These are phyloP conservation scores for Dicrostonyx torquatus DNA, from an alignment of 2,797 vertebrate genomes.

Conservation along the genomic window DNA sequence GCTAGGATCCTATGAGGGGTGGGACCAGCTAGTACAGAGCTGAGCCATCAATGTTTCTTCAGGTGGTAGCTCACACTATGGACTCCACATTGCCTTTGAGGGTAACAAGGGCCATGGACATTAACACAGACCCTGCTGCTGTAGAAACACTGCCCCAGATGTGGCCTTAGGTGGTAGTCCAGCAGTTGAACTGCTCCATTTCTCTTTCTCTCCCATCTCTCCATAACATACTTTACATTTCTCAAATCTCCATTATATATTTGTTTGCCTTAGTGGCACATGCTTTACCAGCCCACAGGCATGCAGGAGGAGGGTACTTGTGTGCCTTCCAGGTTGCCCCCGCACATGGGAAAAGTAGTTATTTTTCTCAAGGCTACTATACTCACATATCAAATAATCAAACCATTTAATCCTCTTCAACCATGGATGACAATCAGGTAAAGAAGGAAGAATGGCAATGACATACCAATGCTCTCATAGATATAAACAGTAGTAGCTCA, in stretches of 20 bases:
- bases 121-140: background rate
- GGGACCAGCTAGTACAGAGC: background rate
- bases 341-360: background rate
- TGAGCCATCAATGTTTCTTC: background rate
- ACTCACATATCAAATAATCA: background rate
- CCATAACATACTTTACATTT: background rate
- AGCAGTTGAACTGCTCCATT: background rate
- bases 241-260: background rate
- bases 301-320: background rate
- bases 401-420: background rate
- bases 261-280: background rate
- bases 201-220: background rate
- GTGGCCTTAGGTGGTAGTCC: too few species aligned
- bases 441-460: background rate
- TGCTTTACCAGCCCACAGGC: background rate
- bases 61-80: accelerated
- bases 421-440: background rate
- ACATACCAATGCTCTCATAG: background rate
- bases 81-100: background rate
- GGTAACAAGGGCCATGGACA: background rate
- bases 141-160: background rate
- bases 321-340: too few species aligned
- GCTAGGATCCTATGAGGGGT: background rate
- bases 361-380: background rate
- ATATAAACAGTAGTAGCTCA: background rate